phyloP scores from a whole-genome alignment of 2,113 vertebrate species.

The Ursus arctos region DNA sequence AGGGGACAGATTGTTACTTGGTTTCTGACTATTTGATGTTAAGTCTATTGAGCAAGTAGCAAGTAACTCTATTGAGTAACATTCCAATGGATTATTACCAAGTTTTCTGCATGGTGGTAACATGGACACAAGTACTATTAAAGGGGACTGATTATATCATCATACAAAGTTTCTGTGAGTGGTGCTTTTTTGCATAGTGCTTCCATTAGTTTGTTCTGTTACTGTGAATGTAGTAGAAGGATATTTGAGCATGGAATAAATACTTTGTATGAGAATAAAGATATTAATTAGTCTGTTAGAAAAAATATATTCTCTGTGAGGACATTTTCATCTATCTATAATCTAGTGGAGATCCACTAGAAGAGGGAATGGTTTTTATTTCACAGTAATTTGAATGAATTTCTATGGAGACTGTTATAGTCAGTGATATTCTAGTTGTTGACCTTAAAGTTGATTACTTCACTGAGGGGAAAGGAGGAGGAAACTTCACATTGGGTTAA shows the following conservation, averaged over 20 bases:
- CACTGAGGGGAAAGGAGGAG: neutral
- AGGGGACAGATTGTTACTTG: neutral
- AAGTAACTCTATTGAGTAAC: neutral
- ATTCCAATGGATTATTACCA: neutral
- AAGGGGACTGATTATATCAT: neutral
- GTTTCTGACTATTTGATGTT: neutral
- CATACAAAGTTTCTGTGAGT: constrained; percentile 12
- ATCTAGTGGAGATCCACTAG: neutral
- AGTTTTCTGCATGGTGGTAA: neutral
- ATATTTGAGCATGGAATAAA: constrained; percentile 47
- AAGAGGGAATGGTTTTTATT: constrained; percentile 33
- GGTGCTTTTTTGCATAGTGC: neutral
- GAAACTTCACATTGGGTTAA: neutral
- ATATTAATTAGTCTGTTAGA: constrained; percentile 21
- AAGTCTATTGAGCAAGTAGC: neutral
- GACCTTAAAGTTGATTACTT: constrained; percentile 27
- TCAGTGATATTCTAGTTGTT: neutral
- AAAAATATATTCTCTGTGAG: constrained; percentile 3
- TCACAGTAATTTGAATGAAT: constrained; percentile 32
- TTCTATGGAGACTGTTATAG: neutral
- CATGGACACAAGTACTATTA: neutral
- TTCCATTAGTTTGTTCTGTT: constrained; percentile 43
- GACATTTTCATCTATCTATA: constrained; percentile 27
- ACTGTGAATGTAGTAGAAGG: neutral
- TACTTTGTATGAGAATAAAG: constrained; percentile 15